Conservation (phyloP, 1,140 invertebrate genomes). For the Paramacrobiotus metropolitanus region DNA sequence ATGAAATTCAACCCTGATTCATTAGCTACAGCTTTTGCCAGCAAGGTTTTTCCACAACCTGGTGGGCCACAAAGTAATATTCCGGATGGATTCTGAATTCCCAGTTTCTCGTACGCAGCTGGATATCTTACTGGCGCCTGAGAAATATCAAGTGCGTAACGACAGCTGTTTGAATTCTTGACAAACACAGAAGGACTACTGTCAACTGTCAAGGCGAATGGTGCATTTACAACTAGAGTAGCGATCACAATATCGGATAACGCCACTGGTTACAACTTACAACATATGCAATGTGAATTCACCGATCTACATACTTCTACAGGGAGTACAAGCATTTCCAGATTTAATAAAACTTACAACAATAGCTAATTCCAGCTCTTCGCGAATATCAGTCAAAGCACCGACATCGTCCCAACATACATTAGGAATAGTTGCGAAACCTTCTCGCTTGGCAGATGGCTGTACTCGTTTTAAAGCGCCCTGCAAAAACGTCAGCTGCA, state of each 20-base stretch:
- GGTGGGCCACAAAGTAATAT: conserved; percentile 79
- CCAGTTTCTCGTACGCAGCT: conserved; percentile 47
- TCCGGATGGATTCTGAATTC: conserved; percentile 52
- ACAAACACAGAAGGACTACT: too few relatives aligned
- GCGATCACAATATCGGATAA: too few relatives aligned
- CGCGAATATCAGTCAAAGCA: conserved; percentile 57
- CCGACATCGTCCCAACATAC: conserved; percentile 93
- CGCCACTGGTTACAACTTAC: too few relatives aligned
- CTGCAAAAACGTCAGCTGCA: conserved; percentile 16
- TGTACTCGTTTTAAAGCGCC: conserved; percentile 51
- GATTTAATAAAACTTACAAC: too few relatives aligned
- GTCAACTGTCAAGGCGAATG: too few relatives aligned
- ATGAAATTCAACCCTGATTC: conserved; percentile 91
- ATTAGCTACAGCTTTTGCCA: conserved; percentile 83
- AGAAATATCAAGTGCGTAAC: conserved; percentile 14
- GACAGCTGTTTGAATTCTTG: too few relatives aligned
- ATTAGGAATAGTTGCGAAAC: conserved; percentile 88
- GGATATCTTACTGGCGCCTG: conserved; percentile 67
- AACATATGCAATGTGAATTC: too few relatives aligned
- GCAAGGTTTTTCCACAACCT: conserved; percentile 65
- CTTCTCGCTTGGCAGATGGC: conserved; percentile 84
- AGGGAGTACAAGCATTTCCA: too few relatives aligned
- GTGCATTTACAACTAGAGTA: too few relatives aligned
- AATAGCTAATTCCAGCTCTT: conserved; percentile 69
- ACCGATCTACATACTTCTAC: too few relatives aligned